These are phyloP conservation scores for Amphipyra berbera DNA, from an alignment of 2,888 invertebrate species.

Conservation along the genomic window DNA sequence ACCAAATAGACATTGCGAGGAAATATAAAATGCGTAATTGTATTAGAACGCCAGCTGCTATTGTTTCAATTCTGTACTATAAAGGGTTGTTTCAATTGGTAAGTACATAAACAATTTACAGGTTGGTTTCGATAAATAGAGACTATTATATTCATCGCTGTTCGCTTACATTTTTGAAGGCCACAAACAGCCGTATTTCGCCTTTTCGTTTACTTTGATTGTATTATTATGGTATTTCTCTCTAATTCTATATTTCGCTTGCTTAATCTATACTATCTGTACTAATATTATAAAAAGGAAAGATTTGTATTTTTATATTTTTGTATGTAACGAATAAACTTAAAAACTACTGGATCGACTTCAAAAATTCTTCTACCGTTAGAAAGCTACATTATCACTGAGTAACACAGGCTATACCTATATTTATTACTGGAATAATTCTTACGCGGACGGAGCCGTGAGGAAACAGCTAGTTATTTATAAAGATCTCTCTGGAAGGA, in stretches of 20 bases:
- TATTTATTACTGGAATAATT: no score
- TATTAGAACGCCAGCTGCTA: conserved; percentile 22
- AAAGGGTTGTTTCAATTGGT: conserved; percentile 19
- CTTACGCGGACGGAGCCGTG: no score
- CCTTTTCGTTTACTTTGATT: conserved; percentile 19
- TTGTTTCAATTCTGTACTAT: conserved; percentile 19
- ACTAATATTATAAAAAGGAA: no score
- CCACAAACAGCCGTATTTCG: not conserved
- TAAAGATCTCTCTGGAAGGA: not conserved
- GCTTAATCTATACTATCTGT: no score
- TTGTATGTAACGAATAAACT: no score
- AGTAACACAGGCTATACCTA: no score
- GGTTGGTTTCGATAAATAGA: conserved; percentile 21
- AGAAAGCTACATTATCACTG: no score
- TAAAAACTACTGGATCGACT: no score
- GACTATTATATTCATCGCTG: conserved; percentile 13
- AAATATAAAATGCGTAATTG: conserved; percentile 39
- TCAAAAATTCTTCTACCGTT: no score
- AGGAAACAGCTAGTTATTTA: no score
- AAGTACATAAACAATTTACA: conserved; percentile 35
- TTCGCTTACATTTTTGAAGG: conserved; percentile 10
- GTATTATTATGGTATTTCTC: conserved; percentile 9
- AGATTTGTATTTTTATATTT: no score
- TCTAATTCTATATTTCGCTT: conserved; percentile 4
- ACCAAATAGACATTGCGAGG: conserved; percentile 15